These are phyloP conservation scores for Delia radicum DNA, from an alignment of 1,140 invertebrate genomes.

Conservation along the genomic window DNA sequence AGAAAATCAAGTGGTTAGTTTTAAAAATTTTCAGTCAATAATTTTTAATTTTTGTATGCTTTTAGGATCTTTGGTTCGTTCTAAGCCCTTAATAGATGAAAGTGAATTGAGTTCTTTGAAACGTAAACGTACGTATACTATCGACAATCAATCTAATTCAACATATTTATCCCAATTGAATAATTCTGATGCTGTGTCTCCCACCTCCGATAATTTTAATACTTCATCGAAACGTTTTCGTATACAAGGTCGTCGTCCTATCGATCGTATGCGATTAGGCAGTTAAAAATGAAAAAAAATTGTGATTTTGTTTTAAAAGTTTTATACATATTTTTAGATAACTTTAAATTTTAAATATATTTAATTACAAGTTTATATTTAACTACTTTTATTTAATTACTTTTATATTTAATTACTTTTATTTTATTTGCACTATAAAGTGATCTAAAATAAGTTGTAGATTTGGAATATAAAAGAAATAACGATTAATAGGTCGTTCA, in stretches of 20 bases:
- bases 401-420: too few species aligned
- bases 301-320: not conserved
- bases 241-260: conserved; percentile 44
- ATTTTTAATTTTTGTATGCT: not conserved
- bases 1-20: too few species aligned
- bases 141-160: conserved; percentile 36
- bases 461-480: too few species aligned
- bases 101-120: conserved; percentile 38
- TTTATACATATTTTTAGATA: conserved; percentile 25
- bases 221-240: conserved; percentile 48
- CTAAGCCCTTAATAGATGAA: conserved; percentile 29
- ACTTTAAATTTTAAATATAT: too few species aligned
- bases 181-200: not conserved
- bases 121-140: conserved; percentile 47
- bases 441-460: too few species aligned
- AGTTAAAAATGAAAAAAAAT: not conserved
- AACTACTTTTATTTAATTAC: too few species aligned
- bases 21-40: too few species aligned
- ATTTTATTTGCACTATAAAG: too few species aligned
- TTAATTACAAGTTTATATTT: too few species aligned
- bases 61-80: conserved; percentile 43
- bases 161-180: not conserved
- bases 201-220: not conserved
- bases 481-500: too few species aligned
- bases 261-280: conserved; percentile 44